Evolutionary conservation across 2,797 vertebrate genomes (phyloP).

Genomic region (Gallinago stenura): DNA sequence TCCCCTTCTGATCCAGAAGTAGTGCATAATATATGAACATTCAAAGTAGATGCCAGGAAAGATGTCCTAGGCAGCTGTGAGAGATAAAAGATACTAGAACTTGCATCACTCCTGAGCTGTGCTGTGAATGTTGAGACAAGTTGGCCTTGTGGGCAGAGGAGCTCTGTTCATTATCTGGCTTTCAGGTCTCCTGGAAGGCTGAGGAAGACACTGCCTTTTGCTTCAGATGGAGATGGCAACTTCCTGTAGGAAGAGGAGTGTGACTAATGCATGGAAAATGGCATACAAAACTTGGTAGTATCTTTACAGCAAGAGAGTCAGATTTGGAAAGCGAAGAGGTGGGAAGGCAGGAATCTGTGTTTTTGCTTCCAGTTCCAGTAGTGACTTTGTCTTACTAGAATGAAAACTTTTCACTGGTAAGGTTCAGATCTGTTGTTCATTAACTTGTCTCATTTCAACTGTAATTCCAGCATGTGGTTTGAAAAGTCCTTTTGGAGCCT

Average conservation of each 20-base stretch:
- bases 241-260: background rate
- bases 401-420: background rate
- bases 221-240: background rate
- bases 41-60: background rate
- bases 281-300: accelerated
- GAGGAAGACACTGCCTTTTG: accelerated
- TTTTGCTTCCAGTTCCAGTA: background rate
- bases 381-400: background rate
- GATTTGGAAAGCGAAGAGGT: background rate
- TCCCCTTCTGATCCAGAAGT: background rate
- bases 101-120: background rate
- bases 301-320: background rate
- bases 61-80: background rate
- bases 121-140: background rate
- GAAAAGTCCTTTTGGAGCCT: background rate
- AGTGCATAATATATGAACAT: background rate
- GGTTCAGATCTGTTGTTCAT: background rate
- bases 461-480: background rate
- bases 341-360: background rate
- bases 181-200: background rate
- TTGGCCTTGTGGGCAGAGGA: background rate
- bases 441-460: background rate
- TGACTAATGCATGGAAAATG: background rate
- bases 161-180: background rate
- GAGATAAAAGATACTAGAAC: background rate